A percentile compares a stretch with the other conserved stretches of the same genome.
phyloP scores from a whole-genome alignment of 2,888 invertebrate species.

The Lasioglossum vierecki region DNA sequence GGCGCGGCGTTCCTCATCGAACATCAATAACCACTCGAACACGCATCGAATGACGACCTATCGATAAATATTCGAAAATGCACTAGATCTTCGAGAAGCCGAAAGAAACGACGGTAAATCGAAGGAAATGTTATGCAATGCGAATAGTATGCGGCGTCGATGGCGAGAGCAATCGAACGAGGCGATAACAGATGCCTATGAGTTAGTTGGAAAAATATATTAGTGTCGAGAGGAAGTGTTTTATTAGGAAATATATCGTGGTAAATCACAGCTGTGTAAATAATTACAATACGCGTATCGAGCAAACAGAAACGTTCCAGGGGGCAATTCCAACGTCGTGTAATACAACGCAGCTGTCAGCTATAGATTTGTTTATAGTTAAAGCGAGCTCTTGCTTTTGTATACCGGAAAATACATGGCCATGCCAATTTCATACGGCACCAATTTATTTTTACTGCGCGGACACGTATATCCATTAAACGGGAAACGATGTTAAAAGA shows the following conservation, averaged over 20 bases:
- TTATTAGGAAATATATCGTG: conserved; percentile 59
- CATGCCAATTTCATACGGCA: conserved; percentile 51
- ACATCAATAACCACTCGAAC: background rate
- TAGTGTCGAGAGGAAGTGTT: conserved; percentile 30
- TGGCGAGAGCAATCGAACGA: conserved; percentile 33
- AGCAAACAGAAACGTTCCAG: conserved; percentile 54
- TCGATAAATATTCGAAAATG: background rate
- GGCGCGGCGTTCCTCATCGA: too few relatives aligned
- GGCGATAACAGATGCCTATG: conserved; percentile 2
- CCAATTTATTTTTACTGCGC: conserved; percentile 58
- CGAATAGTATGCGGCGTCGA: conserved; percentile 28
- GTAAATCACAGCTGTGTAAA: conserved; percentile 60
- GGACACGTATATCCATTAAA: conserved; percentile 48
- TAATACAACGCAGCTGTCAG: conserved; percentile 61
- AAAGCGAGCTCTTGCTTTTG: conserved; percentile 49
- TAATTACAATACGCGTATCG: conserved; percentile 57
- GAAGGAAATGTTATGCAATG: background rate
- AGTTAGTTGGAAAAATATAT: conserved; percentile 49
- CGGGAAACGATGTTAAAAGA: conserved; percentile 34
- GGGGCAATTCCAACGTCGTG: conserved; percentile 44
- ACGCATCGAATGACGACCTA: conserved; percentile 22
- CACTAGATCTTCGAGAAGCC: conserved; percentile 8
- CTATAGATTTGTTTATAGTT: conserved; percentile 68
- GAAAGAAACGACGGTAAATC: background rate
- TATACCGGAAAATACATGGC: conserved; percentile 30